phyloP scores from a whole-genome alignment of 2,797 vertebrate genomes.

The Garrulus glandarius region DNA sequence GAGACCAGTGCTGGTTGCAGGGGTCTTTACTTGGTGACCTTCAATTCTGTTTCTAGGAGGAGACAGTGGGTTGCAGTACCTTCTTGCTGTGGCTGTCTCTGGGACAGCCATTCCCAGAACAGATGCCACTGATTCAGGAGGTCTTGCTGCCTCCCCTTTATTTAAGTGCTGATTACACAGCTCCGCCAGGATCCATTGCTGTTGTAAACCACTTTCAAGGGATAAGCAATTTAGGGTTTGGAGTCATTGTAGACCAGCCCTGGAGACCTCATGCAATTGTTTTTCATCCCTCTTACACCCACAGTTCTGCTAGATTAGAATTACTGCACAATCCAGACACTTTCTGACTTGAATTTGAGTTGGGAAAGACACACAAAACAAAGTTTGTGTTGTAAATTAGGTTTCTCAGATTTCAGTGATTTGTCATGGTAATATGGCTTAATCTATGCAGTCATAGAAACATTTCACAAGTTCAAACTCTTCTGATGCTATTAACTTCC shows the following conservation, averaged over 20 bases:
- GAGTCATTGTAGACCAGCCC: slow-evolving; percentile 44
- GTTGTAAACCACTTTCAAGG: slow-evolving; percentile 57
- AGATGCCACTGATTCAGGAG: slow-evolving; percentile 55
- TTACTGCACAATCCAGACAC: slow-evolving; percentile 3
- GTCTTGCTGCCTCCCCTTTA: slow-evolving; percentile 61
- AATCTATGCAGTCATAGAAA: slow-evolving; percentile 19
- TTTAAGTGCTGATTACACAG: slow-evolving; percentile 66
- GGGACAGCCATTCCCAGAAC: slow-evolving; percentile 63
- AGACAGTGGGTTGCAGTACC: slow-evolving; percentile 75
- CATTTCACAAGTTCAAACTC: background rate
- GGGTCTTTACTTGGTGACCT: slow-evolving; percentile 64
- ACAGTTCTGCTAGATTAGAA: slow-evolving; percentile 21
- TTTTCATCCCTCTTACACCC: slow-evolving; percentile 39
- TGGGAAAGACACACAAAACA: slow-evolving; percentile 13
- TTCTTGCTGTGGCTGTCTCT: slow-evolving; percentile 65
- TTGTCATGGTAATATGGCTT: slow-evolving; percentile 39
- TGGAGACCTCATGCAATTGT: slow-evolving; percentile 58
- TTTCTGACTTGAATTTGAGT: slow-evolving; percentile 30
- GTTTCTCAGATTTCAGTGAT: slow-evolving; percentile 41
- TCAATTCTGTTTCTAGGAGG: slow-evolving; percentile 61
- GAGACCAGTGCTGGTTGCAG: slow-evolving; percentile 19
- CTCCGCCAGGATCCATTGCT: slow-evolving; percentile 27
- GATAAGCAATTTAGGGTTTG: slow-evolving; percentile 67
- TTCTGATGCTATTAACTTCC: background rate
- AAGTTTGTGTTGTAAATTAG: slow-evolving; percentile 31